phyloP scores from a whole-genome alignment of 37 sponge, comb jelly and placozoan species.

The Beroe ovata region DNA sequence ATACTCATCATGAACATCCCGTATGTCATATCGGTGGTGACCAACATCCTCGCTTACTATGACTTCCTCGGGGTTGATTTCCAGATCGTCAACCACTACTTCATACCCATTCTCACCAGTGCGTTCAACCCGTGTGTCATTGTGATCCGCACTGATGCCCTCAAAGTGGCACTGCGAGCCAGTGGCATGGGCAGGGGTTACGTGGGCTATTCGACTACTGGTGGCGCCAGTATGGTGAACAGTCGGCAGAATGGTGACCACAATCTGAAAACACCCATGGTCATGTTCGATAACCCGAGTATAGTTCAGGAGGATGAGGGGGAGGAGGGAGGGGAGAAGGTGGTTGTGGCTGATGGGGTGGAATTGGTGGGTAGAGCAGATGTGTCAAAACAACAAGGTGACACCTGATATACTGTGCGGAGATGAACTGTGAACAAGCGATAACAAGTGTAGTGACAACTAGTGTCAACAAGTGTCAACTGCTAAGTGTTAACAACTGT shows the following conservation, averaged over 20 bases:
- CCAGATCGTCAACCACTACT: slow-evolving; percentile 50
- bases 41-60: slow-evolving; percentile 36
- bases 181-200: background rate
- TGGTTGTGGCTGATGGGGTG: background rate
- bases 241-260: background rate
- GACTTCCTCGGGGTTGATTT: slow-evolving; percentile 10
- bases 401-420: too few species aligned
- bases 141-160: slow-evolving; percentile 17
- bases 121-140: slow-evolving; percentile 65
- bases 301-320: slow-evolving; percentile 7
- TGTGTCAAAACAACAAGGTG: too few species aligned
- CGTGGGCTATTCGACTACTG: background rate
- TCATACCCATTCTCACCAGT: slow-evolving; percentile 52
- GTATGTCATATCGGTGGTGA: slow-evolving; percentile 26
- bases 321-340: background rate
- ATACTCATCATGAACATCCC: slow-evolving; percentile 64
- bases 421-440: too few species aligned
- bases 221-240: background rate
- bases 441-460: too few species aligned
- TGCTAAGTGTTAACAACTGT: too few species aligned
- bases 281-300: slow-evolving; percentile 26
- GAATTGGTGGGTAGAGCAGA: slow-evolving; percentile 20
- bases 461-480: too few species aligned
- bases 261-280: background rate
- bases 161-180: slow-evolving; percentile 20